phyloP scores from a whole-genome alignment of 2,888 invertebrate species.

The Melanostoma mellinum region DNA sequence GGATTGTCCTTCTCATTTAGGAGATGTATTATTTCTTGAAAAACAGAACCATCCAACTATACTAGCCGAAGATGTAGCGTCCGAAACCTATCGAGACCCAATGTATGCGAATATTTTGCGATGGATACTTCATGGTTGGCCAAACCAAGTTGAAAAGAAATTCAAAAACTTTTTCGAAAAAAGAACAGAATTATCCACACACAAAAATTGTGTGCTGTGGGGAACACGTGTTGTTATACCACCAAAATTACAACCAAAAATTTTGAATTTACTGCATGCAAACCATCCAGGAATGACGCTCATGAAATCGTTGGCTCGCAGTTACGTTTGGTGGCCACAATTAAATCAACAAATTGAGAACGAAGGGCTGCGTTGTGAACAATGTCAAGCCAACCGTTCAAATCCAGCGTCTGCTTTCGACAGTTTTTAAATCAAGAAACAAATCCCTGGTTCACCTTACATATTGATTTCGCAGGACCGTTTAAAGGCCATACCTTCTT shows the following conservation, averaged over 20 bases:
- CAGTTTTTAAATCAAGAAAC: slow-evolving; percentile 1
- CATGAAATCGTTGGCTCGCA: slow-evolving; percentile 6
- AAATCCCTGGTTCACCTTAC: slow-evolving; percentile 10
- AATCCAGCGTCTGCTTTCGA: neutral
- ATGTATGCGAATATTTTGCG: neutral
- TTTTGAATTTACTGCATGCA: slow-evolving; percentile 12
- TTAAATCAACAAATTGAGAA: neutral
- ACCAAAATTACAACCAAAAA: neutral
- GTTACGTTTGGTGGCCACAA: slow-evolving; percentile 7
- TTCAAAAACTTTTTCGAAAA: neutral
- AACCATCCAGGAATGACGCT: slow-evolving; percentile 18
- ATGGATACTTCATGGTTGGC: neutral
- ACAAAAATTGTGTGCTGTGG: slow-evolving; percentile 11
- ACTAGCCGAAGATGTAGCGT: slow-evolving; percentile 1
- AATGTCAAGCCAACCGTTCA: neutral
- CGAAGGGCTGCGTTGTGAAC: neutral
- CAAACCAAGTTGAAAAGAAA: neutral
- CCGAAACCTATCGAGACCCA: neutral
- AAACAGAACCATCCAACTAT: neutral
- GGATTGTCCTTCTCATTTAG: neutral
- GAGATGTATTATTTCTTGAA: slow-evolving; percentile 12
- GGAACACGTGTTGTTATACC: neutral
- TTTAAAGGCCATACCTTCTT: neutral
- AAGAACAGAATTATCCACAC: slow-evolving; percentile 20
- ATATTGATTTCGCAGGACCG: slow-evolving; percentile 2